Percentiles rank a stretch among this genome's conserved stretches.
phyloP scores from a whole-genome alignment of 1,140 invertebrate species.

The Leptonema lineaticorne region DNA sequence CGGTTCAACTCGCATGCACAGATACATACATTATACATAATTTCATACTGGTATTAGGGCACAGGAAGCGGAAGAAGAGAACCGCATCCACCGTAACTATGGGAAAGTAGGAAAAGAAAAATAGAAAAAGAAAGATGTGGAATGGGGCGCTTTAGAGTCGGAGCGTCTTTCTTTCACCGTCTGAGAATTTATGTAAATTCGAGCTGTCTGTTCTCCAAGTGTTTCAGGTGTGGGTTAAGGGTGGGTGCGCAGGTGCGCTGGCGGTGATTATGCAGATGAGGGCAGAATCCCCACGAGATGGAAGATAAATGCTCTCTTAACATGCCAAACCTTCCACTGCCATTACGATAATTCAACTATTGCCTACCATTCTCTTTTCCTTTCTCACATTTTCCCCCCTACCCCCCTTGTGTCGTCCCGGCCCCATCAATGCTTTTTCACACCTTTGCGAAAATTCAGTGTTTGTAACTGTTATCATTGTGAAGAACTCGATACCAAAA shows the following conservation, averaged over 20 bases:
- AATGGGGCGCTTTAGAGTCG: neutral
- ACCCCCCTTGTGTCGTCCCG: too few relatives aligned
- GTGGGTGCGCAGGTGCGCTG: constrained; percentile 27
- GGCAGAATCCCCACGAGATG: constrained; percentile 26
- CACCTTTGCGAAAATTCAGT: too few relatives aligned
- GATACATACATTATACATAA: neutral
- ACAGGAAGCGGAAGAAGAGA: neutral
- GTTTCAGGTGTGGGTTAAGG: neutral
- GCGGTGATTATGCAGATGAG: constrained; percentile 37
- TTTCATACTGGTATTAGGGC: neutral
- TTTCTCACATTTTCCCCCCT: neutral
- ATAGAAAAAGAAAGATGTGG: constrained; percentile 1
- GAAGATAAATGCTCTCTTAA: constrained; percentile 38
- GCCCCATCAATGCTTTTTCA: too few relatives aligned
- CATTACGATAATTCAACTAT: constrained; percentile 38
- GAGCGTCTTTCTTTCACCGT: constrained; percentile 26
- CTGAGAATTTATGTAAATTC: constrained; percentile 34
- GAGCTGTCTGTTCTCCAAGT: too few relatives aligned
- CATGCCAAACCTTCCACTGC: constrained; percentile 36
- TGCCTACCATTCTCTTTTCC: constrained; percentile 11
- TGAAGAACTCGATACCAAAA: too few relatives aligned
- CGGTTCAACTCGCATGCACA: constrained; percentile 5
- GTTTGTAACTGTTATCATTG: too few relatives aligned
- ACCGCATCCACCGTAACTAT: neutral
- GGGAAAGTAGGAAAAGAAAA: neutral